Conservation (phyloP, 2,113 vertebrate genomes). For the Typhlomys cinereus region DNA sequence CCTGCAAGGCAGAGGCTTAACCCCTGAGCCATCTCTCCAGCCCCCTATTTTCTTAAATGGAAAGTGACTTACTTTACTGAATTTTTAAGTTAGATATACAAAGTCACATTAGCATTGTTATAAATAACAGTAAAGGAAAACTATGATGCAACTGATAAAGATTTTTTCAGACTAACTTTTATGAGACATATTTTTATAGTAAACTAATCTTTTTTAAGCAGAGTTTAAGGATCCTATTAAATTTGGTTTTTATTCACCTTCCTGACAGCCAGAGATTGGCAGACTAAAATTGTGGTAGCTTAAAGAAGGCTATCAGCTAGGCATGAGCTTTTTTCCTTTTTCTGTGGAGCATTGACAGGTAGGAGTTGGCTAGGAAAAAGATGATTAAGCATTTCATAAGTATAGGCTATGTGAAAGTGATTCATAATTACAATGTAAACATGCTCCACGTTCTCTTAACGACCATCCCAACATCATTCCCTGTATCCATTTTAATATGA, state of each 20-base stretch:
- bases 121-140: background rate
- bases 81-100: background rate
- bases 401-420: conserved; percentile 62
- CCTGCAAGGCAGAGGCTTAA: too few species aligned
- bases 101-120: background rate
- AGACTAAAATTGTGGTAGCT: background rate
- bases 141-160: background rate
- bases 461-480: conserved; percentile 16
- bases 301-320: background rate
- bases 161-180: conserved; percentile 12
- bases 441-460: conserved; percentile 54
- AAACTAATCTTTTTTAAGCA: conserved; percentile 30
- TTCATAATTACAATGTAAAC: conserved; percentile 63
- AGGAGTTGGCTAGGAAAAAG: conserved; percentile 5
- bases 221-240: background rate
- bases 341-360: background rate
- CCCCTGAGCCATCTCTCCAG: too few species aligned
- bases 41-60: conserved; percentile 38
- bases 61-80: conserved; percentile 18
- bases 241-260: conserved; percentile 27
- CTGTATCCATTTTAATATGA: conserved; percentile 33
- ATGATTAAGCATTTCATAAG: conserved; percentile 52
- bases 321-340: conserved; percentile 40
- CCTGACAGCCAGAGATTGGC: background rate
- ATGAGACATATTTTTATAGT: background rate